These are phyloP conservation scores for Trichopoda pennipes DNA, from an alignment of 2,888 invertebrate species.

Conservation along the genomic window DNA sequence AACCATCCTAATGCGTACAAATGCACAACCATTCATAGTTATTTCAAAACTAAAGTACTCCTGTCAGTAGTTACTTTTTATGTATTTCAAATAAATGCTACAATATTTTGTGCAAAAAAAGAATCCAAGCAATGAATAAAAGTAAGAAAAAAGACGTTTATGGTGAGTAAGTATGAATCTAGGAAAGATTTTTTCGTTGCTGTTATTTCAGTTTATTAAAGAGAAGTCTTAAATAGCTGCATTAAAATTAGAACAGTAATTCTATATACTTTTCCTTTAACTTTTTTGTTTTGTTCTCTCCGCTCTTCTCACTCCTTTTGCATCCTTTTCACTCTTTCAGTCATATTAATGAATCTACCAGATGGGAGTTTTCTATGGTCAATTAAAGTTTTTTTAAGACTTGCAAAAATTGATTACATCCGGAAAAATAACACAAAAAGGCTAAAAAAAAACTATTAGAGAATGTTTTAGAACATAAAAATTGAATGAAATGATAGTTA, in stretches of 20 bases:
- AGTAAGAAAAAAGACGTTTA: conserved; percentile 15
- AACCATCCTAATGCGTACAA: neutral
- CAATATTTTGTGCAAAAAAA: conserved; percentile 28
- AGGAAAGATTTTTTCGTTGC: neutral
- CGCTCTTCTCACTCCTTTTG: neutral
- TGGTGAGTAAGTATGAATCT: neutral
- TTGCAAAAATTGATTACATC: conserved; percentile 54
- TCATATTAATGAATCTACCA: neutral
- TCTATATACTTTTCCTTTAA: conserved; percentile 20
- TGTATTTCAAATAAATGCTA: conserved; percentile 48
- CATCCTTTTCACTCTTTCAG: neutral
- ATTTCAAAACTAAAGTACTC: conserved; percentile 36
- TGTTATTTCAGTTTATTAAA: conserved; percentile 31
- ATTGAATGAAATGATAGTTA: conserved; percentile 42
- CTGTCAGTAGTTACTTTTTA: conserved; percentile 51
- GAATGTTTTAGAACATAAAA: conserved; percentile 20
- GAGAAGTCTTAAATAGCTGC: conserved; percentile 52
- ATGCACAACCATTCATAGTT: neutral
- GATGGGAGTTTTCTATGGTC: conserved; percentile 11
- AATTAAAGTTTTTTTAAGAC: conserved; percentile 46
- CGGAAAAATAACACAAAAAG: conserved; percentile 29
- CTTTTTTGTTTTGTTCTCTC: conserved; percentile 3
- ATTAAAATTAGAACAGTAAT: conserved; percentile 62
- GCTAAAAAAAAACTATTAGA: neutral
- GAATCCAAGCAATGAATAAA: conserved; percentile 11